Percentiles rank a stretch among this genome's conserved stretches.
Evolutionary conservation across 2,888 invertebrate species (phyloP).

Genomic region (Dione vanillae): DNA sequence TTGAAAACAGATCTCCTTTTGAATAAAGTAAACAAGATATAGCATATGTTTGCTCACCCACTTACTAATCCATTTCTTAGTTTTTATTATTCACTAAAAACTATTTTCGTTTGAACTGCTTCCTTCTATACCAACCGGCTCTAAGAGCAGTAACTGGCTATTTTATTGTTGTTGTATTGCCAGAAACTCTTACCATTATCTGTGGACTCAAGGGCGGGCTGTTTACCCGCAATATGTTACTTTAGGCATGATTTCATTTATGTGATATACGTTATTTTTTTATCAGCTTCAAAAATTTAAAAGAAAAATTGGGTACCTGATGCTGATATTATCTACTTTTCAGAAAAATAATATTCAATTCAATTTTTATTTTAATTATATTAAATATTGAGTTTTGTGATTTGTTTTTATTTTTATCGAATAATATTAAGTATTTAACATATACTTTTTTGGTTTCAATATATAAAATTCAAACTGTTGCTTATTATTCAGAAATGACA

Average conservation of each 20-base stretch:
- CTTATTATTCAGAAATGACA: no score
- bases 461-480: no score
- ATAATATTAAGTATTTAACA: no score
- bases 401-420: no score
- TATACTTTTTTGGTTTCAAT: no score
- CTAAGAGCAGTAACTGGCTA: slow-evolving; percentile 26
- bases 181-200: slow-evolving; percentile 39
- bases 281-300: no score
- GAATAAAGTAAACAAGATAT: slow-evolving; percentile 13
- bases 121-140: slow-evolving; percentile 24
- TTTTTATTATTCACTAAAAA: slow-evolving; percentile 37
- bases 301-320: no score
- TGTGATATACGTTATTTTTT: background rate
- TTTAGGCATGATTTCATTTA: background rate
- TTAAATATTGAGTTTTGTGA: no score
- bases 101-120: slow-evolving; percentile 32
- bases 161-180: slow-evolving; percentile 35
- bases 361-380: no score
- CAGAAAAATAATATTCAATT: no score
- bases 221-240: slow-evolving; percentile 30
- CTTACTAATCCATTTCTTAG: slow-evolving; percentile 29
- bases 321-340: no score
- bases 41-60: slow-evolving; percentile 19
- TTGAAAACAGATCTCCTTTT: slow-evolving; percentile 3
- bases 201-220: slow-evolving; percentile 29